Base-by-base conservation (phyloP, 2,797 vertebrate species). In the Siniperca undulata region DNA sequence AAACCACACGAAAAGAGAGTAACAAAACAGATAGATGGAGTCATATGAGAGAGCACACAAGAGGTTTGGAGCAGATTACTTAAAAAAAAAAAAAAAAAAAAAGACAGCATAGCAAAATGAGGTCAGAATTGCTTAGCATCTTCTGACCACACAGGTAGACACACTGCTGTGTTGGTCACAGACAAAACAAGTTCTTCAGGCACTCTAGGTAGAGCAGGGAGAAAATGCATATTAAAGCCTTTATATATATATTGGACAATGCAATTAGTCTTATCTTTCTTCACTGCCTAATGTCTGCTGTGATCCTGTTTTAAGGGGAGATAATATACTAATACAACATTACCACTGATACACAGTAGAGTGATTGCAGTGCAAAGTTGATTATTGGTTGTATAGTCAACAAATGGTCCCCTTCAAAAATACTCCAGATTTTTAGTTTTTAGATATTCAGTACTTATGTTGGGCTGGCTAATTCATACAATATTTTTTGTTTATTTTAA, bases 111-210 rank as follows among this genome's bases (percentile, higher is more conserved):
- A 77, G 46, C 10, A n/a, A 72, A 86, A 82, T 73, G 7, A 78
- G 11, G 36, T 36, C 40, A 12, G 40, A 12, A 12, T 56, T 56
- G 12, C 12, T 76, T 44, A 62, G 14, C 13, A 17, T 77, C 38
- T 50, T 81, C 30, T 84, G 73, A 77, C 77, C 82, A 75, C 84
- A 87, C 77, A 80, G 69, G 61, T 46, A 52, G 83, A 71, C 52
- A 76, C 67, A 84, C 46, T 52, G 50, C 20, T 52, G 50, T 52
- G 50, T 10, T 10, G 48, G 17, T 50, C 48, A 50, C 48, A 10
- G 50, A 22, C 50, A 75, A 78, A 81, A 53, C 22, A 61, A 11
- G 7, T 52, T 67, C 10, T 24, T 58, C 17, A 72, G 0, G 22
- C 24, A 13, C 12, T 61, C 0, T 42, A 17, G 17, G 12, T 30